A percentile compares a stretch with the other conserved stretches of the same genome.
phyloP scores from a whole-genome alignment of 2,113 vertebrate species.

The Heterotilapia buettikoferi region DNA sequence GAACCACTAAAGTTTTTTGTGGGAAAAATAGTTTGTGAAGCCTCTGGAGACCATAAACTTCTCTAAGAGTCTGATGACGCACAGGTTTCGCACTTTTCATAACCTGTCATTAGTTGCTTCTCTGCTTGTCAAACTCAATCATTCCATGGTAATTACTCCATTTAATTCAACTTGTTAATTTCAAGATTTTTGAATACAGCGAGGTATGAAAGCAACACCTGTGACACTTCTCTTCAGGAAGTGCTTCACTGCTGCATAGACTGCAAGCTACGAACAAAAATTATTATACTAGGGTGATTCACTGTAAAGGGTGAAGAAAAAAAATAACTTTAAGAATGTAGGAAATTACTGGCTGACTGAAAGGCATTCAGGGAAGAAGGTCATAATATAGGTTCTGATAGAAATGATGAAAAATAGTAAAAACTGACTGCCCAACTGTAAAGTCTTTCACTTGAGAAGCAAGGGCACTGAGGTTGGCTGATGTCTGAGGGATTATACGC shows the following conservation, averaged over 20 bases:
- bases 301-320: neutral
- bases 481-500: neutral
- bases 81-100: neutral
- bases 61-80: neutral
- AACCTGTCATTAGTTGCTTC: neutral
- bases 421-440: neutral
- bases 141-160: neutral
- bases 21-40: neutral
- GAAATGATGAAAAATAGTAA: neutral
- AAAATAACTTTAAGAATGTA: neutral
- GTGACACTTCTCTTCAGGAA: neutral
- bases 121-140: neutral
- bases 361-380: neutral
- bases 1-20: neutral
- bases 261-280: neutral
- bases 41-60: neutral
- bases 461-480: neutral
- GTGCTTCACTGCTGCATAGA: neutral
- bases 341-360: neutral
- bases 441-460: neutral
- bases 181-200: neutral
- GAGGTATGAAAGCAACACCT: slow-evolving; percentile 12
- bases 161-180: neutral
- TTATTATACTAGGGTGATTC: neutral
- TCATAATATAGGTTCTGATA: neutral